Conservation (phyloP, 2,113 vertebrate genomes). For the Pomatorhinus ruficollis region DNA sequence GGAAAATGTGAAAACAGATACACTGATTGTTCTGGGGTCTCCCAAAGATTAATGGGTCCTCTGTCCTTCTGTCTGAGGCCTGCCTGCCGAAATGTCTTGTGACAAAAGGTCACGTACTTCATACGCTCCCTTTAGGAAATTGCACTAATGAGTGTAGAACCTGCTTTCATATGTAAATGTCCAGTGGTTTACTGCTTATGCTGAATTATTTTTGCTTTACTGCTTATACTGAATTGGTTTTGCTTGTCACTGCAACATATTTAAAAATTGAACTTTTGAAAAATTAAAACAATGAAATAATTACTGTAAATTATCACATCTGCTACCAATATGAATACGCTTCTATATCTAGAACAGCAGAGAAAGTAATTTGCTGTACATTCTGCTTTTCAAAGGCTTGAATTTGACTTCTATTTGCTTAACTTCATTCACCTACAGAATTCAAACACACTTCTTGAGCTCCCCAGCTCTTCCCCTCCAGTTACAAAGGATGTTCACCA, state of each 20-base stretch:
- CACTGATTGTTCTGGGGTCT: conserved; percentile 28
- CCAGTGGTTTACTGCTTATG: background rate
- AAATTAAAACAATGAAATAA: background rate
- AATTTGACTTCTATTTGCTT: background rate
- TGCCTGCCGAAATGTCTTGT: background rate
- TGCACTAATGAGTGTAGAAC: conserved; percentile 4
- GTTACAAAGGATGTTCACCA: background rate
- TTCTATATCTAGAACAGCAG: background rate
- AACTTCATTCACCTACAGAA: background rate
- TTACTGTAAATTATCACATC: background rate
- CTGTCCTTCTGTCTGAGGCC: conserved; percentile 45
- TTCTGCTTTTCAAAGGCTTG: background rate
- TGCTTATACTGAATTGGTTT: background rate
- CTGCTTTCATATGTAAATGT: conserved; percentile 24
- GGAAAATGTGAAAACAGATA: conserved; percentile 30
- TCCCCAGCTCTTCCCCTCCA: background rate
- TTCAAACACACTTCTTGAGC: background rate
- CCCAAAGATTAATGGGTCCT: conserved; percentile 58
- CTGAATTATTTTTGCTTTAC: background rate
- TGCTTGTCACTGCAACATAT: background rate
- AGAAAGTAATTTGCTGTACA: background rate
- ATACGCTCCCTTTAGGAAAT: background rate
- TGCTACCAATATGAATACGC: background rate
- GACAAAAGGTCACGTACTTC: conserved; percentile 20
- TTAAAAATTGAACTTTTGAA: background rate